Conservation (phyloP, 2,113 vertebrate genomes). For the Leptobrachium leishanense region DNA sequence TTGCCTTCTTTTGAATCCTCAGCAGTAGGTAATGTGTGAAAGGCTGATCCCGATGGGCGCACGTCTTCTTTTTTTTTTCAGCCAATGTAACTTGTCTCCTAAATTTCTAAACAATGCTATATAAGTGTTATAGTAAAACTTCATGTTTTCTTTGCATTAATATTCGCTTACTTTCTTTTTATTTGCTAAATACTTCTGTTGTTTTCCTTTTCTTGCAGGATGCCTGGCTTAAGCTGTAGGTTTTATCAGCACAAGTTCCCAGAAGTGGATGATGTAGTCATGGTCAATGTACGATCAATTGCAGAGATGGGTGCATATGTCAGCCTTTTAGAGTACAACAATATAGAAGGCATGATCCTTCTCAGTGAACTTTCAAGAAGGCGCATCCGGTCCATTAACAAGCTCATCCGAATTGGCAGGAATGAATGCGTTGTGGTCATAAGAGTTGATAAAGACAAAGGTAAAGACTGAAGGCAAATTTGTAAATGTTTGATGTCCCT, state of each 20-base stretch:
- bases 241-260: constrained; percentile 98
- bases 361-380: constrained; percentile 93
- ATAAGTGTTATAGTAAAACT: no score
- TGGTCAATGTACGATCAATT: constrained; percentile 97
- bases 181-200: not conserved
- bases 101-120: no score
- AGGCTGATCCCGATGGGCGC: no score
- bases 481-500: no score
- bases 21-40: no score
- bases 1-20: no score
- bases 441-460: constrained; percentile 97
- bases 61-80: no score
- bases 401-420: constrained; percentile 95
- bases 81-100: no score
- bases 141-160: no score
- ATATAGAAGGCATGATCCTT: constrained; percentile 98
- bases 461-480: constrained; percentile 59
- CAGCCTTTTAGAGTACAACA: constrained; percentile 96
- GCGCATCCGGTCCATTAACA: constrained; percentile 97
- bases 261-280: constrained; percentile 97
- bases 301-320: constrained; percentile 98
- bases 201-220: constrained; percentile 70
- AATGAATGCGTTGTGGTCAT: constrained; percentile 98
- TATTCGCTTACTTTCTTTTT: not conserved
- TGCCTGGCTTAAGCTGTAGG: constrained; percentile 94